Evolutionary conservation across 2,888 invertebrate species (phyloP), one percentile per base, ranked within the genome.

Genomic region (Campaea margaritaria): DNA sequence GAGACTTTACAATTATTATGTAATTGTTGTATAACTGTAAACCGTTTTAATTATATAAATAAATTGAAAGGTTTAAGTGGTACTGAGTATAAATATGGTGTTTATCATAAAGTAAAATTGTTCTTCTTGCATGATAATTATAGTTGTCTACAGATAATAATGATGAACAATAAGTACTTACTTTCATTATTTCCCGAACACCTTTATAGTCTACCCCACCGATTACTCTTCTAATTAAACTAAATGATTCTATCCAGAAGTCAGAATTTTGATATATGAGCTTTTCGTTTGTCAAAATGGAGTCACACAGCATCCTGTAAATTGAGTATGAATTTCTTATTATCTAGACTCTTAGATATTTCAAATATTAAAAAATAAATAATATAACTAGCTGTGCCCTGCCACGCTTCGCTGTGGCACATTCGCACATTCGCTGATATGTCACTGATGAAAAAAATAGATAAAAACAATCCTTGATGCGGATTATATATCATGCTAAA

Each of bases 201-300:
- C 97, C 99, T 91, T 99, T 99, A 82, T 99, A 99, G 85, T 99
- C 98, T 0, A 99, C 98, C 58, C 97, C 96, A 39, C 96, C 96
- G 74, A 99, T 97, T 43, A 98, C 95, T 82, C 95, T 95, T 70
- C 96, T 94, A 53, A 99, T 95, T 4, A 99, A 91, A 69, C 94
- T 94, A 82, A 99, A 98, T 77, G 96, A 95, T 84, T 96, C 96
- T 50, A 97, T 95, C 98, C 99, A 99, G 86, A 97, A 98, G 68
- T 96, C 96, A 67, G 95, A 95, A 82, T 97, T 95, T 67, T 95
- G 94, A 79, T 96, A 96, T 4, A 94, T 93, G n/a, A 99, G 90
- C 78, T 96, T 96, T 55, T 98, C 98, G 82, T 95, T 96, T 14
- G 94, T 94, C 54, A 99, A 93, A 56, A 99, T 94, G 71, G 96